A percentile compares a stretch with the other conserved stretches of the same genome.
Evolutionary conservation across 2,113 vertebrate species (phyloP).

Genomic region (Okapia johnstoni): DNA sequence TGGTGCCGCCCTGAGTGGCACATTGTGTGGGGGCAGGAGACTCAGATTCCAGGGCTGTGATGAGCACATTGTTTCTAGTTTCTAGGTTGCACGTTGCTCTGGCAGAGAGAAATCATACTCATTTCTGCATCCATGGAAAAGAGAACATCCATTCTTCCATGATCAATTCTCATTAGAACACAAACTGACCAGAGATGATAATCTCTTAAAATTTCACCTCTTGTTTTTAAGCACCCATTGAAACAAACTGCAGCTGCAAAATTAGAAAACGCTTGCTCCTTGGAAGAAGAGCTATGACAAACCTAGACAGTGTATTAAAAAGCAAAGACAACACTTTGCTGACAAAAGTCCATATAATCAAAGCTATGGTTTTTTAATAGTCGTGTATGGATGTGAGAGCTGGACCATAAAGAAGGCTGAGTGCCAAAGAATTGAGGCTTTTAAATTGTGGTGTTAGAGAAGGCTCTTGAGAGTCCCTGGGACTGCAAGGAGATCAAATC

Average conservation of each 20-base stretch:
- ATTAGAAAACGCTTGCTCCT: background rate
- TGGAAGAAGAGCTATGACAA: background rate
- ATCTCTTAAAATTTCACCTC: background rate
- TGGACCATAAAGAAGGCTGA: background rate
- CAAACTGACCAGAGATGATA: background rate
- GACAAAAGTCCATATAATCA: background rate
- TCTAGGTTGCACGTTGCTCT: background rate
- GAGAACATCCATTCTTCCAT: background rate
- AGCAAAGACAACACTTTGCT: background rate
- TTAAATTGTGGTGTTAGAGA: background rate
- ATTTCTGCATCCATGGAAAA: background rate
- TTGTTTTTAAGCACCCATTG: background rate
- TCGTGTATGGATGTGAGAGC: background rate
- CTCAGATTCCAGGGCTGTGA: background rate
- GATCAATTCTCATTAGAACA: background rate
- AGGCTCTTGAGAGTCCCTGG: background rate
- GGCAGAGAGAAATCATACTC: background rate
- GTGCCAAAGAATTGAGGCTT: background rate
- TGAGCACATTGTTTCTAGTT: background rate
- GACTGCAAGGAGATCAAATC: background rate
- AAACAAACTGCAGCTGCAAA: background rate
- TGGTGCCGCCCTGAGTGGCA: no score
- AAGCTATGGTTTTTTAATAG: background rate
- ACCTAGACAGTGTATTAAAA: background rate
- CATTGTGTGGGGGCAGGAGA: rapidly evolving